Conservation (phyloP, 2,113 vertebrate genomes). For the Cebus imitator region DNA sequence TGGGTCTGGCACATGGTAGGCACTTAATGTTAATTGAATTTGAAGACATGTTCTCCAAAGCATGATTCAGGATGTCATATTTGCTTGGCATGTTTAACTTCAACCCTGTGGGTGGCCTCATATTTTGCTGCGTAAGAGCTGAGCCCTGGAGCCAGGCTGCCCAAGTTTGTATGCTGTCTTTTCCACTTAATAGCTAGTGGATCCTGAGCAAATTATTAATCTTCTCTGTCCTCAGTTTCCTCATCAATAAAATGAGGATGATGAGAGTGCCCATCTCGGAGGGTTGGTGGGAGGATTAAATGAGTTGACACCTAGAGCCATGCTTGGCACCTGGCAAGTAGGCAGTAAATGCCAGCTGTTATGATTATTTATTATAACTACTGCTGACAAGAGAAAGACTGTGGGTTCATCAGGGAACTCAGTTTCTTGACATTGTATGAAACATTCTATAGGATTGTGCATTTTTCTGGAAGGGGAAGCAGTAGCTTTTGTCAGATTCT, state of each 20-base stretch:
- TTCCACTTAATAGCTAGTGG: neutral
- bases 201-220: too few species aligned
- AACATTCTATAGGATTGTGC: neutral
- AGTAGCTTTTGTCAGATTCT: neutral
- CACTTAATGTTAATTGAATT: neutral
- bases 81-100: neutral
- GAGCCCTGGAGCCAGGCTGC: neutral
- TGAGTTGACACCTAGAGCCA: neutral
- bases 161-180: neutral
- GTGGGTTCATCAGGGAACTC: neutral
- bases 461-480: neutral
- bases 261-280: neutral
- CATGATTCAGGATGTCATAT: neutral
- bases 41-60: neutral
- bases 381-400: neutral
- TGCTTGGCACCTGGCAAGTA: neutral
- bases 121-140: neutral
- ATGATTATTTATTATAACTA: neutral
- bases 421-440: neutral
- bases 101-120: neutral
- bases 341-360: neutral
- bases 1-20: neutral
- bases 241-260: neutral
- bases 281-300: neutral
- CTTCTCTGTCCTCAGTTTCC: neutral